Conservation (phyloP, 2,113 vertebrate genomes). For the Trichechus manatus region DNA sequence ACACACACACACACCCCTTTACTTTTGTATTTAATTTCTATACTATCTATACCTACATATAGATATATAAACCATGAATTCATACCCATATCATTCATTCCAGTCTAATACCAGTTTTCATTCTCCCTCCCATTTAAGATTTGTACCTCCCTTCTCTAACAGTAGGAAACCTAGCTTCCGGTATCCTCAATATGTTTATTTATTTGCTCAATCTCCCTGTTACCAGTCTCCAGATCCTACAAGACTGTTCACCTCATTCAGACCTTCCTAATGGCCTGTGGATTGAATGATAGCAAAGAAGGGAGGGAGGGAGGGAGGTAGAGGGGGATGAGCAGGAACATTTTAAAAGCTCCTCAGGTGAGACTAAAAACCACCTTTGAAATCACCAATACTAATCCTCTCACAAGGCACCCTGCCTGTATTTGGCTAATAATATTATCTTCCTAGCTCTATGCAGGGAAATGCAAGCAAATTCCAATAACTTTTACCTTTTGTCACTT, state of each 20-base stretch:
- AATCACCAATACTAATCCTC: background rate
- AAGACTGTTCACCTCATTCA: background rate
- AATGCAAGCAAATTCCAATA: background rate
- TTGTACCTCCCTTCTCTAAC: background rate
- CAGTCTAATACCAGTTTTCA: background rate
- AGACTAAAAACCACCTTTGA: background rate
- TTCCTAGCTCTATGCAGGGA: background rate
- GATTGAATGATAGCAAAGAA: background rate
- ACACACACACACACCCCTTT: background rate
- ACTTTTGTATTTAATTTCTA: background rate
- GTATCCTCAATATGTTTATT: background rate
- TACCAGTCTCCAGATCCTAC: background rate
- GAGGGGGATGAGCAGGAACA: fast-evolving
- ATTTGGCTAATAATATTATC: background rate
- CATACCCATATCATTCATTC: background rate
- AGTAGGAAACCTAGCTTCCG: background rate
- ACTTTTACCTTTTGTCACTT: background rate
- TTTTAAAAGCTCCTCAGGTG: background rate
- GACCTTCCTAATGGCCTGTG: background rate
- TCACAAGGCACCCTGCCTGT: background rate
- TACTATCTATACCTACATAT: background rate
- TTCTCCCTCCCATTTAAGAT: background rate
- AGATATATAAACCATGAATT: background rate
- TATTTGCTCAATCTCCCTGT: background rate
- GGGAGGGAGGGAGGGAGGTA: background rate